Evolutionary conservation across 2,113 vertebrate species (phyloP), one percentile per base, ranked within the genome.

Genomic region (Columba janthina): DNA sequence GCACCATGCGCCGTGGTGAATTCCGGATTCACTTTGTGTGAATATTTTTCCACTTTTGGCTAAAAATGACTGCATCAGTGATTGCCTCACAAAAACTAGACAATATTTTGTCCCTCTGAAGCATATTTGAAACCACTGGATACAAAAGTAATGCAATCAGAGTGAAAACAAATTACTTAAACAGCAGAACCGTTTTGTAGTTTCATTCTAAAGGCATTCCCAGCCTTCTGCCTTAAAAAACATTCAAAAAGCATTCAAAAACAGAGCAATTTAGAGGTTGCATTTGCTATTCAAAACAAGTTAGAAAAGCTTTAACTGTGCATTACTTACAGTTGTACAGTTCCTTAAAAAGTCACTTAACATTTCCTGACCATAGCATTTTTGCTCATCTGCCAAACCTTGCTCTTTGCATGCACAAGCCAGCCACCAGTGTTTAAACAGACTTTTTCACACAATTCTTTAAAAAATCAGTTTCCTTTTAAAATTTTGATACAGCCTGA

Each of bases 151-250:
- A 73, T 56, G 50, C 71, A 90, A 91, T 74, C 75, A 93, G 34
- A 50, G 5, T 29, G 70, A 92, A 96, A 94, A 81, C 50, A 93
- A 93, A 85, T 90, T 65, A 86, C 90, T 93, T 78, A 65, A 84
- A 50, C 10, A 57, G 56, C 65, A 90, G 72, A 91, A 85, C 12
- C 2, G 2, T 67, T 93, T 78, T 46, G 57, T 50, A 57, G 36
- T 61, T 66, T 26, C 13, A 36, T 87, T 82, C 65, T 57, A 81
- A 86, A 13, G 44, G n/a, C 69, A 65, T 42, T 78, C 28, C 58
- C 58, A 92, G 66, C 9, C 48, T 89, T 77, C 76, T 95, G 66
- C 48, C 42, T 70, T 48, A 74, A 40, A 40, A 40, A 40, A 56
- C 54, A 29, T 6, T 15, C 6, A 26, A 40, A 40, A 40, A 40